Percentiles rank a stretch among this genome's conserved stretches.
phyloP scores from a whole-genome alignment of 2,888 invertebrate genomes.

The Parnassius mnemosyne region DNA sequence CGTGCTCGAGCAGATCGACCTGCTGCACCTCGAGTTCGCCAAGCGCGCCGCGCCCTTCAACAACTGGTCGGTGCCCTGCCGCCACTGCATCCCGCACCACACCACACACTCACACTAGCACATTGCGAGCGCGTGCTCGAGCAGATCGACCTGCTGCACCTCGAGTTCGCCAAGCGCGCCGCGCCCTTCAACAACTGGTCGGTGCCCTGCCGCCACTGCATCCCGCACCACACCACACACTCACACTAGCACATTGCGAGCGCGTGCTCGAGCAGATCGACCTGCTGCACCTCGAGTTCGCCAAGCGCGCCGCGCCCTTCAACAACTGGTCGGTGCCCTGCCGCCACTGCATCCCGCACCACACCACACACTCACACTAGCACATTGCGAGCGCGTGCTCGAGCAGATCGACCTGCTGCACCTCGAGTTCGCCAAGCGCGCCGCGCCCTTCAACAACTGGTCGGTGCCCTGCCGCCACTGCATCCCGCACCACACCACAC shows the following conservation, averaged over 20 bases:
- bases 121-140: slow-evolving; percentile 96
- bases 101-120: too few species aligned
- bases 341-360: slow-evolving; percentile 81
- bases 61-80: slow-evolving; percentile 85
- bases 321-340: slow-evolving; percentile 89
- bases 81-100: slow-evolving; percentile 84
- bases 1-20: slow-evolving; percentile 76
- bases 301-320: slow-evolving; percentile 99
- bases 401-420: slow-evolving; percentile 98
- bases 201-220: neutral
- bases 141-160: slow-evolving; percentile 97
- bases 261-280: slow-evolving; percentile 67
- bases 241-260: too few species aligned
- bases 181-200: slow-evolving; percentile 99
- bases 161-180: slow-evolving; percentile 99
- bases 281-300: slow-evolving; percentile 98
- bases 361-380: slow-evolving; percentile 94
- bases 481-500: too few species aligned
- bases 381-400: slow-evolving; percentile 94
- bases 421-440: slow-evolving; percentile 99
- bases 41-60: slow-evolving; percentile 99
- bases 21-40: slow-evolving; percentile 98
- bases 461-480: slow-evolving; percentile 29
- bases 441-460: slow-evolving; percentile 99
- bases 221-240: too few species aligned